phyloP scores from a whole-genome alignment of 2,888 invertebrate genomes.

The Buathra laborator region DNA sequence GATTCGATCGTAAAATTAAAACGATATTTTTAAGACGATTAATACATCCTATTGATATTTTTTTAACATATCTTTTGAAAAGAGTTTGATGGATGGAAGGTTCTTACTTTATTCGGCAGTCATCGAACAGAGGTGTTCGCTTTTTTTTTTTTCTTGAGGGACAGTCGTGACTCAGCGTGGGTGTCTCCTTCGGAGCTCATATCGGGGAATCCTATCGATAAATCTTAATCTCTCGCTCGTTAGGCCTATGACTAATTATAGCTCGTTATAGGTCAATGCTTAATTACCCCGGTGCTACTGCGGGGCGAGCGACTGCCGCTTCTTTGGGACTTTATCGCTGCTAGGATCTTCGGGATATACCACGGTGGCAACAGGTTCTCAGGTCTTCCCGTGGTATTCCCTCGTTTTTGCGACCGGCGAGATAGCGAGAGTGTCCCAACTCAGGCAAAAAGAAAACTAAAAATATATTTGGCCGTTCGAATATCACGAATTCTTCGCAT shows the following conservation, averaged over 20 bases:
- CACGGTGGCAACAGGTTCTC: conserved; percentile 43
- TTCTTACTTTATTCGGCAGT: conserved; percentile 28
- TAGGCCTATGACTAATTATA: conserved; percentile 83
- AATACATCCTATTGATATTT: too few species aligned
- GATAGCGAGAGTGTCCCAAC: not conserved
- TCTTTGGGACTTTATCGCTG: conserved; percentile 78
- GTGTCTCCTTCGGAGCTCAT: conserved; percentile 69
- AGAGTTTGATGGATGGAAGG: not conserved
- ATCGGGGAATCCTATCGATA: conserved; percentile 77
- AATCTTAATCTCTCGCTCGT: conserved; percentile 79
- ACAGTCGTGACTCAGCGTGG: conserved; percentile 67
- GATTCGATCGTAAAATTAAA: conserved; percentile 34
- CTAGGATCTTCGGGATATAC: conserved; percentile 77
- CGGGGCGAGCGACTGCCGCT: conserved; percentile 76
- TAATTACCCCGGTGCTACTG: conserved; percentile 74
- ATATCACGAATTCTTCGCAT: conserved; percentile 28
- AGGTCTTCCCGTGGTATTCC: conserved; percentile 28
- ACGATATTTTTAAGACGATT: conserved; percentile 26
- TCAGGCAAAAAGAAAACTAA: not conserved
- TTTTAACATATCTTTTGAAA: too few species aligned
- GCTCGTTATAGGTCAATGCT: conserved; percentile 83
- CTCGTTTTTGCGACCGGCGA: conserved; percentile 42
- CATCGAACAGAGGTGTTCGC: not conserved
- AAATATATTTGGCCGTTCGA: not conserved
- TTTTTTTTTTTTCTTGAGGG: conserved; percentile 20